Evolutionary conservation across 2,113 vertebrate genomes (phyloP), one percentile per base, ranked within the genome.

Genomic region (Sorex araneus): DNA sequence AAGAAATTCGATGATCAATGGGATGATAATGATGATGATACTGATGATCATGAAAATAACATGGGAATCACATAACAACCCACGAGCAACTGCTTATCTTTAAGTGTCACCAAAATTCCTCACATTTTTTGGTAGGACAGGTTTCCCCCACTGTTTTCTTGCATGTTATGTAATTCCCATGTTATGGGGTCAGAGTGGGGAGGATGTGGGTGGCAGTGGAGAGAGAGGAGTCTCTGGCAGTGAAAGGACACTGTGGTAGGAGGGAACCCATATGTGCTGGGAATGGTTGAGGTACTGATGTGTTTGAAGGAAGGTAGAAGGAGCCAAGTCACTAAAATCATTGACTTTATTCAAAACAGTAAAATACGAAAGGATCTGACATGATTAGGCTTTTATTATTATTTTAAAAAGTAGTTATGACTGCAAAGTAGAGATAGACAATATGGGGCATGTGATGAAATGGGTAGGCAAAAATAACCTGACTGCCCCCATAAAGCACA

Each of bases 251-350:
- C 45, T 9, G 19, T 5, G 19, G 70, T 2, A 32, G 63, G 69
- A 30, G 70, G 32, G 32, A 3, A 28, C 4, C 0, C 47, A 8
- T 23, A 19, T 10, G 2, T 12, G 1, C 28, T 25, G 30, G n/a
- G 16, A n/a, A 12, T 32, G 13, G 28, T 70, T 47, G 34, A 23
- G 8, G 67, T 45, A 57, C 23, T 21, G 25, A 1, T 12, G 73
- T 32, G n/a, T 21, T 4, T 8, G 3, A 25, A 57, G 30, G n/a
- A 43, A 77, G 13, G 27, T 1, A 25, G 50, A 28, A 63, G 27
- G 27, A 54, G 23, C 3, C 47, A 43, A 27, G 36, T 45, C 13
- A 7, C 30, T 70, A 11, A 77, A 69, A 60, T 47, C 16, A 77
- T 28, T 63, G 71, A 16, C 27, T 88, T 88, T 47, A 50, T 88